Evolutionary conservation across 2,888 invertebrate genomes (phyloP), one percentile per base, ranked within the genome.

Genomic region (Amaurobius ferox): DNA sequence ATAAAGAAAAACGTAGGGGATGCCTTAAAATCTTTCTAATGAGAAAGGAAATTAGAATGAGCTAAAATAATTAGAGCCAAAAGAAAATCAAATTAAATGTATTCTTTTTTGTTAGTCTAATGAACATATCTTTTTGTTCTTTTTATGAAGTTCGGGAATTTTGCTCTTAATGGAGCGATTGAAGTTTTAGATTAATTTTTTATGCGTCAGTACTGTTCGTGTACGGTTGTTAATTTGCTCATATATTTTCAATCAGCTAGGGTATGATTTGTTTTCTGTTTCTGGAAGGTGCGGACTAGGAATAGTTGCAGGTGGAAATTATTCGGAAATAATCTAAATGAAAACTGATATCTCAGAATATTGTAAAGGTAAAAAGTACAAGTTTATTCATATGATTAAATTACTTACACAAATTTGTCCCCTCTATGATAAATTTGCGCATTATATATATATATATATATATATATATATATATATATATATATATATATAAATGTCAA

Each of bases 1-100:
- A 55, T 55, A 55, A 55, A 55, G 55, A 55, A 55, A 55, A 55
- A 23, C 55, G 55, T 55, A 55, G 23, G n/a, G 55, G 23, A 55
- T 55, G 55, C 55, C 55, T 55, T 55, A 55, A 55, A 55, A 55
- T 55, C 55, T 55, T 55, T 55, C 55, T 55, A 55, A 55, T 55
- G 55, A 55, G 55, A 55, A 55, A 55, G 55, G 55, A 55, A 55
- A 55, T 55, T 55, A 55, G 55, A 55, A 55, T 55, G 55, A 23
- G 55, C 55, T 55, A 55, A 55, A 55, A 55, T 55, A 55, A 55
- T 55, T 55, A 55, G 55, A 55, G 55, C 55, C 55, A 55, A 55
- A 55, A 55, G 55, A 55, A 55, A 55, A 55, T 55, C 23, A 55
- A 55, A 55, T 55, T 55, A 55, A 55, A 55, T 55, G 55, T 55